Evolutionary conservation across 2,113 vertebrate species (phyloP).

Genomic region (Halichoeres trimaculatus): DNA sequence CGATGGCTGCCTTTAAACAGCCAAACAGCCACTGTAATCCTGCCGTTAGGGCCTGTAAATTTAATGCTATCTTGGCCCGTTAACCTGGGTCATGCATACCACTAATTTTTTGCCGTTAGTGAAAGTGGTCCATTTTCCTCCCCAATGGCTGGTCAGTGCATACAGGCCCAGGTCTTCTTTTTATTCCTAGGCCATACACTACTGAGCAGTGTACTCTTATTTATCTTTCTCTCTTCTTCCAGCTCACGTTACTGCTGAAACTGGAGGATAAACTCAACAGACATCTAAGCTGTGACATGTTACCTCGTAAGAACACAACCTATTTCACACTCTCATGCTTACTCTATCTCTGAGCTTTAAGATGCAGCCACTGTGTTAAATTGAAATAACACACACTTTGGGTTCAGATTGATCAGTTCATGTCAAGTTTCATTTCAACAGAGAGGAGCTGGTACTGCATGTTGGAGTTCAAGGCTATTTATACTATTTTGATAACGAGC

Average conservation of each 20-base stretch:
- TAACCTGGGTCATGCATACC: too few species aligned
- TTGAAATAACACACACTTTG: not conserved
- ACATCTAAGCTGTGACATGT: slow-evolving; percentile 97
- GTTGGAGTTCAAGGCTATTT: not conserved
- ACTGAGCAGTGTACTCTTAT: not conserved
- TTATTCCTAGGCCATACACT: not conserved
- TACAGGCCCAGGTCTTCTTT: not conserved
- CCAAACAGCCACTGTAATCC: too few species aligned
- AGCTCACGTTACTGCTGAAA: slow-evolving; percentile 96
- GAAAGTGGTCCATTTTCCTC: too few species aligned
- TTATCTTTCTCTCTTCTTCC: slow-evolving; percentile 21
- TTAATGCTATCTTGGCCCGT: too few species aligned
- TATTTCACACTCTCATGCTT: not conserved
- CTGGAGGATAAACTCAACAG: slow-evolving; percentile 98
- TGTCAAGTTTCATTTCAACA: not conserved
- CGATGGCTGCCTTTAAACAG: too few species aligned
- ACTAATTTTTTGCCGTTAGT: too few species aligned
- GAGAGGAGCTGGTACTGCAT: too few species aligned
- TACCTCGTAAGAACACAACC: slow-evolving; percentile 83
- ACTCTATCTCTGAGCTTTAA: not conserved
- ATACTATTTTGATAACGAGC: not conserved
- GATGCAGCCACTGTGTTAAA: not conserved
- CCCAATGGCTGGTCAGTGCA: too few species aligned
- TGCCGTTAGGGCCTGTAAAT: too few species aligned
- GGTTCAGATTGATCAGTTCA: too few species aligned